phyloP scores from a whole-genome alignment of 2,888 invertebrate species.

The Drosophila peninsularis region DNA sequence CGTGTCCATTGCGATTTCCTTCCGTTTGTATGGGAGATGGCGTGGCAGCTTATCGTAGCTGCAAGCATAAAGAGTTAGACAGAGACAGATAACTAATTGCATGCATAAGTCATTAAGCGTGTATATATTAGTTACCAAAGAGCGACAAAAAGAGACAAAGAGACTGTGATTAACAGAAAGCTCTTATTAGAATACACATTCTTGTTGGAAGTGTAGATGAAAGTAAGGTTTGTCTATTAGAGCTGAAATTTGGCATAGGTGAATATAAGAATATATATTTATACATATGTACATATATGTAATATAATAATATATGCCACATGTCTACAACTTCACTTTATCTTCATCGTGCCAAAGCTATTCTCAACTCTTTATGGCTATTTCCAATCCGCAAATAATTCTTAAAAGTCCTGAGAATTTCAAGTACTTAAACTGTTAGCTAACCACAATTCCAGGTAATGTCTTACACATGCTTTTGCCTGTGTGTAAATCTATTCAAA shows the following conservation, averaged over 20 bases:
- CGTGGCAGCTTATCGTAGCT: no score
- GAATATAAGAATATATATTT: no score
- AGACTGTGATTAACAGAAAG: not conserved
- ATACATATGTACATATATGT: no score
- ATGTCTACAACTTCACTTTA: not conserved
- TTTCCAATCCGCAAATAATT: not conserved
- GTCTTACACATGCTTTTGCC: conserved; percentile 9
- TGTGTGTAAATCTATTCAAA: conserved; percentile 49
- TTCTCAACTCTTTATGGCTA: not conserved
- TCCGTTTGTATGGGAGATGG: not conserved
- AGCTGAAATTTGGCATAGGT: not conserved
- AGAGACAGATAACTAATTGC: not conserved
- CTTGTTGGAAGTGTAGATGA: not conserved
- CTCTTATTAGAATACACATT: not conserved
- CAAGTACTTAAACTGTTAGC: not conserved
- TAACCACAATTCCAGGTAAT: conserved; percentile 9
- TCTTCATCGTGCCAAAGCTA: not conserved
- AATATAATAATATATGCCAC: not conserved
- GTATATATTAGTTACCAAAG: not conserved
- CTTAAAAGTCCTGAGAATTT: conserved; percentile 9
- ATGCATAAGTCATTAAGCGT: not conserved
- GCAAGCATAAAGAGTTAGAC: not conserved
- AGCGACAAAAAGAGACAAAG: not conserved
- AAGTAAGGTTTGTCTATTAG: not conserved
- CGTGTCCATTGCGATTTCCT: conserved; percentile 4